Conservation (phyloP, 2,888 invertebrate species). For the Iphiclides podalirius region DNA sequence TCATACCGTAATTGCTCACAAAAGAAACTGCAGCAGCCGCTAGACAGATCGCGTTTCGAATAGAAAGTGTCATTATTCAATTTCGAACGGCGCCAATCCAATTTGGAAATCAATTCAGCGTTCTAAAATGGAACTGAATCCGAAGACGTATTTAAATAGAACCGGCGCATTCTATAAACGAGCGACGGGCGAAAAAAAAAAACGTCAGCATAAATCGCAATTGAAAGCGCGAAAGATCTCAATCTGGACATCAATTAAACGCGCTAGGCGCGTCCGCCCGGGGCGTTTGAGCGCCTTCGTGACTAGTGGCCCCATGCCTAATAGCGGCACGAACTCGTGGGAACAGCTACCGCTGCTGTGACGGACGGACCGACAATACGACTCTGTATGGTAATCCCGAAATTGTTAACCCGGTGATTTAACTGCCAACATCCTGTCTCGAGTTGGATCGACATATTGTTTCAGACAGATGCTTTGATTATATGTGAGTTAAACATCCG, state of each 20-base stretch:
- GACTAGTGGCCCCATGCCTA: constrained; percentile 42
- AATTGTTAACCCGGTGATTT: not conserved
- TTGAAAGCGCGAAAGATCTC: constrained; percentile 28
- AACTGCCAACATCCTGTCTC: no score
- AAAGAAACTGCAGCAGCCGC: no score
- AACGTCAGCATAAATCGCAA: constrained; percentile 9
- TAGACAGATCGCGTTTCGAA: no score
- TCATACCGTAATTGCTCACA: no score
- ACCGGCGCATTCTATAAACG: constrained; percentile 2
- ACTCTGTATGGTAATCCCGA: constrained; percentile 12
- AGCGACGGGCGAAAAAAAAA: no score
- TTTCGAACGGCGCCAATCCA: no score
- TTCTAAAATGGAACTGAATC: no score
- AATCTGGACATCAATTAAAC: constrained; percentile 34
- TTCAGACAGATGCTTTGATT: no score
- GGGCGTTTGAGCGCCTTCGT: constrained; percentile 32
- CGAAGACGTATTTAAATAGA: not conserved
- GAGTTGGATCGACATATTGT: no score
- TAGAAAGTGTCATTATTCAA: no score
- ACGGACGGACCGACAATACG: constrained; percentile 4
- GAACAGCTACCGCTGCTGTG: constrained; percentile 28
- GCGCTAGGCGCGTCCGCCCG: constrained; percentile 28
- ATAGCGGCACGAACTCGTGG: constrained; percentile 39
- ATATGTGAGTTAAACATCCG: no score
- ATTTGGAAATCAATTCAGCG: no score